Evolutionary conservation across 2,888 invertebrate species (phyloP).

Genomic region (Cataglyphis albicans): DNA sequence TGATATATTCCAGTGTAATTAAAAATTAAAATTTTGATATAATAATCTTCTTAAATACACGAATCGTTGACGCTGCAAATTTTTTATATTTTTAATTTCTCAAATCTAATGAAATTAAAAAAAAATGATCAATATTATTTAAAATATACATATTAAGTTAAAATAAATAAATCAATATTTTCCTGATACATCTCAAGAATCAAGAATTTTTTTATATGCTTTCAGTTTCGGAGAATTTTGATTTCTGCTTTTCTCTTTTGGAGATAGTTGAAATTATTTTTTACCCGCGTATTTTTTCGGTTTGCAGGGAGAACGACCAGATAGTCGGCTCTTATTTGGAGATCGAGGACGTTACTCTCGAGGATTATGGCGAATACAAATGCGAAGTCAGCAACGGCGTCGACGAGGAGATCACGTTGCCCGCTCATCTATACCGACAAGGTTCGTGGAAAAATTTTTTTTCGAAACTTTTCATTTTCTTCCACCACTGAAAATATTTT

Average conservation of each 20-base stretch:
- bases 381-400: slow-evolving; percentile 89
- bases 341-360: slow-evolving; percentile 88
- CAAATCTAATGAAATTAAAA: background rate
- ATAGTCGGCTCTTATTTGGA: slow-evolving; percentile 91
- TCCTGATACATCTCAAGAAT: background rate
- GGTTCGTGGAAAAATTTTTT: slow-evolving; percentile 73
- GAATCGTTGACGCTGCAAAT: background rate
- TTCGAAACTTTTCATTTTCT: background rate
- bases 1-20: background rate
- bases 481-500: background rate
- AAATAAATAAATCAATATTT: background rate
- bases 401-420: slow-evolving; percentile 85
- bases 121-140: background rate
- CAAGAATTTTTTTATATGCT: background rate
- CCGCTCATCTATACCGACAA: slow-evolving; percentile 83
- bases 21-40: background rate
- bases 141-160: background rate
- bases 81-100: background rate
- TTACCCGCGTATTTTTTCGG: background rate
- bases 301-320: slow-evolving; percentile 89
- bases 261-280: background rate
- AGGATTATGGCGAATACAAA: slow-evolving; percentile 91
- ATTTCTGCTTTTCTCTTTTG: background rate
- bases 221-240: background rate
- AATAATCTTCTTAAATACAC: background rate